Evolutionary conservation across 2,888 invertebrate species (phyloP).

Genomic region (Blastobasis lacticolella): DNA sequence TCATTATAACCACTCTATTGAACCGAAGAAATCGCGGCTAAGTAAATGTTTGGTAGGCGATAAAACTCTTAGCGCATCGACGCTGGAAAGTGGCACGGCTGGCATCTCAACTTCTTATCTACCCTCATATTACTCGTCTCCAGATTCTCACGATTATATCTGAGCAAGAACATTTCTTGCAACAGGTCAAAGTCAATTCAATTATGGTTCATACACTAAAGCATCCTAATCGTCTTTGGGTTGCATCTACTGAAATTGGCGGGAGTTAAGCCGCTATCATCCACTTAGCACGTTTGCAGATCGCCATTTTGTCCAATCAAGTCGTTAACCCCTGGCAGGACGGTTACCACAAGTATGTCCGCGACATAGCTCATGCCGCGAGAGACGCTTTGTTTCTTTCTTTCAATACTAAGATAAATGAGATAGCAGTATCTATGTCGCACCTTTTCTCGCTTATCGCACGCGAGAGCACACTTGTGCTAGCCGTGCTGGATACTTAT

Average conservation of each 20-base stretch:
- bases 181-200: slow-evolving; percentile 8
- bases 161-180: slow-evolving; percentile 7
- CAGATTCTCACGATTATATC: slow-evolving; percentile 26
- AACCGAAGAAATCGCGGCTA: slow-evolving; percentile 48
- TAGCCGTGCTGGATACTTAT: neutral
- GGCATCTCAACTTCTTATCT: slow-evolving; percentile 45
- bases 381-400: neutral
- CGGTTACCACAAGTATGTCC: slow-evolving; percentile 3
- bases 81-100: slow-evolving; percentile 44
- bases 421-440: slow-evolving; percentile 12
- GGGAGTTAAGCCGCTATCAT: slow-evolving; percentile 50
- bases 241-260: slow-evolving; percentile 27
- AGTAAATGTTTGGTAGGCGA: slow-evolving; percentile 54
- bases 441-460: neutral
- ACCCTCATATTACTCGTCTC: slow-evolving; percentile 21
- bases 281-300: slow-evolving; percentile 63
- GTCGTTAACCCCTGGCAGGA: slow-evolving; percentile 57
- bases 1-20: slow-evolving; percentile 14
- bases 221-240: slow-evolving; percentile 9
- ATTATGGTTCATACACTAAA: slow-evolving; percentile 7
- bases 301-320: slow-evolving; percentile 64
- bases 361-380: neutral
- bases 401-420: neutral
- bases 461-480: too few species aligned
- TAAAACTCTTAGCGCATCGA: slow-evolving; percentile 40